A percentile compares a stretch with the other conserved stretches of the same genome.
Conservation (phyloP, 1,140 invertebrate species). For the Maniola jurtina region DNA sequence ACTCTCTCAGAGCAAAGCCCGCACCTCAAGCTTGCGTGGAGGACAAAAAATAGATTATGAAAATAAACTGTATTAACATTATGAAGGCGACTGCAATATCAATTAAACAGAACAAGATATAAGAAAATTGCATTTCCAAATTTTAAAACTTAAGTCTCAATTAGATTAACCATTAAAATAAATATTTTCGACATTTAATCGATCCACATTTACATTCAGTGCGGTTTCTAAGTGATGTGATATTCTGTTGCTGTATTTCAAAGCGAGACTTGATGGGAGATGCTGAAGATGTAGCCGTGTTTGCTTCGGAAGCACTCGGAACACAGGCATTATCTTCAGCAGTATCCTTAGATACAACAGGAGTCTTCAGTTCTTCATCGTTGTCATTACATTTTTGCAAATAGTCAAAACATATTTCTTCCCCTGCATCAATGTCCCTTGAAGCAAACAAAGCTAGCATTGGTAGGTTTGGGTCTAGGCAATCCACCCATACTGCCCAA, state of each 20-base stretch:
- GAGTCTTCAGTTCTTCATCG: constrained; percentile 42
- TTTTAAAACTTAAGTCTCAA: background rate
- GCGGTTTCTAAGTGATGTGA: constrained; percentile 52
- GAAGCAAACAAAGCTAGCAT: constrained; percentile 92
- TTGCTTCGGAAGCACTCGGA: constrained; percentile 57
- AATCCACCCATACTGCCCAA: constrained; percentile 95
- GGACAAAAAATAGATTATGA: too few species aligned
- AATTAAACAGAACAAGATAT: too few species aligned
- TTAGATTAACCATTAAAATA: constrained; percentile 76
- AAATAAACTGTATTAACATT: too few species aligned
- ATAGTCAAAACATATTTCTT: constrained; percentile 97
- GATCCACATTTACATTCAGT: constrained; percentile 84
- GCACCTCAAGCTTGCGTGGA: too few species aligned
- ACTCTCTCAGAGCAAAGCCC: too few species aligned
- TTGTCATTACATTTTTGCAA: constrained; percentile 75
- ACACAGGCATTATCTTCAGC: constrained; percentile 35
- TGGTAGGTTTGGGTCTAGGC: constrained; percentile 92
- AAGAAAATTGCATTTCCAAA: too few species aligned
- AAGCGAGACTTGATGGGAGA: constrained; percentile 65
- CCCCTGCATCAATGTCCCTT: constrained; percentile 88
- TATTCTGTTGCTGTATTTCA: constrained; percentile 66
- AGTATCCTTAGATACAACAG: constrained; percentile 21
- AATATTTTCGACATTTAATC: constrained; percentile 82
- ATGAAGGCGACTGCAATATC: too few species aligned
- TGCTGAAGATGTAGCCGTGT: constrained; percentile 39